Evolutionary conservation across 2,113 vertebrate species (phyloP).

Genomic region (Gavialis gangeticus): DNA sequence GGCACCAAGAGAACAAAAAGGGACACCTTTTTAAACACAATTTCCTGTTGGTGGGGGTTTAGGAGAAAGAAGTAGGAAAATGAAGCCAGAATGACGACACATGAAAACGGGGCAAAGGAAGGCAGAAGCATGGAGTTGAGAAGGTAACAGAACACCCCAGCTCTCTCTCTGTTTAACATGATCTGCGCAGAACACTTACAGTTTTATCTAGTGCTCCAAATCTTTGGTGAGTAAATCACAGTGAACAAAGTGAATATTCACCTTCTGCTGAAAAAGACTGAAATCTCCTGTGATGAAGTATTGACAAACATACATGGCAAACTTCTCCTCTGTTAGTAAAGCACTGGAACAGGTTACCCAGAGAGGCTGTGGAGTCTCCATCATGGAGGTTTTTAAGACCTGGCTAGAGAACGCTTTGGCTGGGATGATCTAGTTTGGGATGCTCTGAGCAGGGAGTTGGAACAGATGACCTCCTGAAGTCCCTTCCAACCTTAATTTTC

Average conservation of each 20-base stretch:
- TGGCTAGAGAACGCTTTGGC: too few relatives aligned
- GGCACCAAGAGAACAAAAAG: background rate
- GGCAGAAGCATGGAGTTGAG: background rate
- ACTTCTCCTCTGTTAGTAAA: background rate
- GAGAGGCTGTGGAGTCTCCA: too few relatives aligned
- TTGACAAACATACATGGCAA: background rate
- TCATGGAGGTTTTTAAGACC: too few relatives aligned
- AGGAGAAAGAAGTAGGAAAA: background rate
- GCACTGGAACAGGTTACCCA: too few relatives aligned
- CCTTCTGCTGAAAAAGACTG: background rate
- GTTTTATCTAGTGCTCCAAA: background rate
- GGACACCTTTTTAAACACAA: background rate
- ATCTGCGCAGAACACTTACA: background rate
- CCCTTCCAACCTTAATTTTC: background rate
- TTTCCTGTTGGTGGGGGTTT: background rate
- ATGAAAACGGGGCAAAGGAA: too few relatives aligned
- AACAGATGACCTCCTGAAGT: too few relatives aligned
- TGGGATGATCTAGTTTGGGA: too few relatives aligned
- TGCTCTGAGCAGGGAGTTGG: too few relatives aligned
- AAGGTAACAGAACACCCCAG: background rate
- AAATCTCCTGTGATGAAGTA: background rate
- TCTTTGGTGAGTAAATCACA: background rate
- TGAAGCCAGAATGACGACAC: background rate
- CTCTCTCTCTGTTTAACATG: too few relatives aligned
- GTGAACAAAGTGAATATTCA: background rate